Percentiles rank a stretch among this genome's conserved stretches.
These are phyloP conservation scores for Tokudaia tokunoshimensis DNA, from an alignment of 2,797 vertebrate species.

Conservation along the genomic window DNA sequence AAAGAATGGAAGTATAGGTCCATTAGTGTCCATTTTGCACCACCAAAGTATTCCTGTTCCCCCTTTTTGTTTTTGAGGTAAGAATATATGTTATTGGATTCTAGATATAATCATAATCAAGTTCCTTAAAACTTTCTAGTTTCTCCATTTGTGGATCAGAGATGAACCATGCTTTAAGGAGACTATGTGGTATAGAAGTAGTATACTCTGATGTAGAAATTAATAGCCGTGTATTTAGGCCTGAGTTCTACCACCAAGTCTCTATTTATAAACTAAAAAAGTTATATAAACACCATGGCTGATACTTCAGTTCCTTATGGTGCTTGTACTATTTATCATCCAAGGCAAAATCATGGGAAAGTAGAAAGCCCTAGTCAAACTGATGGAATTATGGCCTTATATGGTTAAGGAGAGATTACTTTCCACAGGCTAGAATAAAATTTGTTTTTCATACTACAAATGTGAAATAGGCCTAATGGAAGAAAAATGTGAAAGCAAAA, in stretches of 20 bases:
- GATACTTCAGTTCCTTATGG: not conserved
- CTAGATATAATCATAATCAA: not conserved
- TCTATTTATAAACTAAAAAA: not conserved
- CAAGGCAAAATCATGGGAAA: not conserved
- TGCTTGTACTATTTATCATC: not conserved
- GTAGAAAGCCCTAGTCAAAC: constrained; percentile 21
- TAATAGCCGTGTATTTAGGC: not conserved
- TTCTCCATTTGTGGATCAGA: constrained; percentile 4
- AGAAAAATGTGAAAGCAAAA: constrained; percentile 13
- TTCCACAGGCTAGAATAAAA: not conserved
- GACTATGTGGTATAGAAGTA: not conserved
- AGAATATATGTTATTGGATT: not conserved
- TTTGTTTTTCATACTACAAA: not conserved
- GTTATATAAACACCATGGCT: not conserved
- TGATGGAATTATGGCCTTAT: not conserved
- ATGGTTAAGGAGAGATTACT: not conserved
- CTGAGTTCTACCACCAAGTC: not conserved
- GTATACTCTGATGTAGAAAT: not conserved
- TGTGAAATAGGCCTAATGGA: not conserved
- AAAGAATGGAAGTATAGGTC: not conserved
- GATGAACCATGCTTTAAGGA: not conserved
- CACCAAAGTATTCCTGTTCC: not conserved
- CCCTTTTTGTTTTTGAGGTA: not conserved
- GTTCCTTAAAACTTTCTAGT: not conserved
- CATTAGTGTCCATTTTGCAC: not conserved